Evolutionary conservation across 2,888 invertebrate species (phyloP).

Genomic region (Xylocampa areola): DNA sequence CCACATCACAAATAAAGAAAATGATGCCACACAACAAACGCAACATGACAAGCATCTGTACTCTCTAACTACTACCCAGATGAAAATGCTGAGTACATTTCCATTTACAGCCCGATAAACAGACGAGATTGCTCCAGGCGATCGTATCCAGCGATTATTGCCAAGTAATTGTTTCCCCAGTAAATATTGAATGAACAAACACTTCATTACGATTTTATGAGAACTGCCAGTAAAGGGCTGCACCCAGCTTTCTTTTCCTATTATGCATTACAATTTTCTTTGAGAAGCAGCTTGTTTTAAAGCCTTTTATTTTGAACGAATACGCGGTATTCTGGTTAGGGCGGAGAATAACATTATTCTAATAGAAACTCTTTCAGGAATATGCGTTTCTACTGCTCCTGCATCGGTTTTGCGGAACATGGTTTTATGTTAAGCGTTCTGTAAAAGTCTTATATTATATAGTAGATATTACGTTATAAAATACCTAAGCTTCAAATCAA

Average conservation of each 20-base stretch:
- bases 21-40: conserved; percentile 15
- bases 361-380: no score
- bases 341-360: no score
- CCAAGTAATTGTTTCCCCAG: conserved; percentile 49
- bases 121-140: conserved; percentile 43
- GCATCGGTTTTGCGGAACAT: no score
- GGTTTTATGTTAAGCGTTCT: no score
- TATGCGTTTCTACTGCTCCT: no score
- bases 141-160: conserved; percentile 47
- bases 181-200: conserved; percentile 52
- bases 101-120: conserved; percentile 48
- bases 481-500: no score
- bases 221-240: conserved; percentile 18
- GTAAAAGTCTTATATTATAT: no score
- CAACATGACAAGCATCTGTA: conserved; percentile 23
- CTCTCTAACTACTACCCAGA: conserved; percentile 29
- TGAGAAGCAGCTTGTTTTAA: background rate
- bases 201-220: conserved; percentile 41
- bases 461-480: no score
- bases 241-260: background rate
- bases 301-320: background rate
- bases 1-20: conserved; percentile 1
- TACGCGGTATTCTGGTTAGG: background rate
- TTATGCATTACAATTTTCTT: background rate
- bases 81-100: conserved; percentile 37